A percentile compares a stretch with the other conserved stretches of the same genome.
Conservation (phyloP, 2,797 vertebrate species). For the Amazona finschi region DNA sequence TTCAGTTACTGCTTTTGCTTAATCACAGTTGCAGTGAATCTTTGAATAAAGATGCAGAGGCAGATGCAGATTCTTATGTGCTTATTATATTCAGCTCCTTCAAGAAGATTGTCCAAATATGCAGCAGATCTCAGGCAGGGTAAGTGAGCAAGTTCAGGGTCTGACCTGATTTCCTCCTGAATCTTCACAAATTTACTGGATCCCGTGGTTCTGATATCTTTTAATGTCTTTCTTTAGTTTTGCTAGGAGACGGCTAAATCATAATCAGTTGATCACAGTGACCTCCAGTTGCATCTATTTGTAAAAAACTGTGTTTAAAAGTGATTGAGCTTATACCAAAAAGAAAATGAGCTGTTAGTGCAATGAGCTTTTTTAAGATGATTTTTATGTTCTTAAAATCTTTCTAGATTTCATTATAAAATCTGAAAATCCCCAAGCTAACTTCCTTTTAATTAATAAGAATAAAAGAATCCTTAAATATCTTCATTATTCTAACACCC, state of each 20-base stretch:
- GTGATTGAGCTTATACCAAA: not conserved
- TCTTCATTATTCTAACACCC: not conserved
- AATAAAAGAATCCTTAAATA: not conserved
- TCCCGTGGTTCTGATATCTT: not conserved
- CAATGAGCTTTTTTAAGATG: not conserved
- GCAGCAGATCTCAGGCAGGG: not conserved
- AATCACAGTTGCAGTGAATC: not conserved
- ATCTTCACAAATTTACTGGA: not conserved
- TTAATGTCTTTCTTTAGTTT: not conserved
- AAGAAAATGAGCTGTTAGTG: not conserved
- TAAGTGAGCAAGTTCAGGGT: not conserved
- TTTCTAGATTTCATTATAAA: not conserved
- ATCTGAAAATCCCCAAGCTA: not conserved
- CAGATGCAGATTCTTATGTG: not conserved
- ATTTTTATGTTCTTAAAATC: not conserved
- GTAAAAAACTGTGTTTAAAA: not conserved
- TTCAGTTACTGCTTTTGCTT: not conserved
- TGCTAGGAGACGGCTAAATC: not conserved
- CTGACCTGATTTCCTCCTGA: not conserved
- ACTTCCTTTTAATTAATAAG: not conserved
- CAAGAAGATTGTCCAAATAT: not conserved
- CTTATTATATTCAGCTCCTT: not conserved
- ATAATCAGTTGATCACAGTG: not conserved
- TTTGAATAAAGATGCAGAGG: not conserved
- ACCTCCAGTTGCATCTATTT: not conserved